Evolutionary conservation across 2,113 vertebrate species (phyloP).

Genomic region (Dasyurus viverrinus): DNA sequence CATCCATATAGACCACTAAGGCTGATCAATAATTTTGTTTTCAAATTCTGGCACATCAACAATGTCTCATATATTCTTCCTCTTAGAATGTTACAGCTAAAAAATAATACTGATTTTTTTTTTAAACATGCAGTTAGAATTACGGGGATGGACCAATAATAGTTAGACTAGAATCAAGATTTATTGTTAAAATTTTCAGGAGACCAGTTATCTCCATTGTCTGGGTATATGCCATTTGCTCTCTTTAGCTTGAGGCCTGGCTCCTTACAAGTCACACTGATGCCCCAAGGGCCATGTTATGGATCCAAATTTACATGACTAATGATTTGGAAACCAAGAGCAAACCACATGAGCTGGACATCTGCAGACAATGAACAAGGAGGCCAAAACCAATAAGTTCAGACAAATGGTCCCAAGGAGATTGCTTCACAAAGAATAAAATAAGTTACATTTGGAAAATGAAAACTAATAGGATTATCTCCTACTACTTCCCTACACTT

Average conservation of each 20-base stretch:
- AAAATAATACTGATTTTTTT: neutral
- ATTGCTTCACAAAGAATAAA: neutral
- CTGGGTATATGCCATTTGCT: neutral
- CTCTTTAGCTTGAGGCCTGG: neutral
- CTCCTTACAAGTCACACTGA: neutral
- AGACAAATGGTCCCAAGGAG: neutral
- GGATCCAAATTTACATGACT: neutral
- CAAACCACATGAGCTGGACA: neutral
- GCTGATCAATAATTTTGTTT: neutral
- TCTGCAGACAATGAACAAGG: neutral
- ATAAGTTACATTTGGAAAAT: neutral
- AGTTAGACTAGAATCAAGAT: neutral
- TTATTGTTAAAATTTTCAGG: neutral
- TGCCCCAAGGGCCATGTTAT: neutral
- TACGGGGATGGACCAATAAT: neutral
- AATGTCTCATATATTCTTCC: neutral
- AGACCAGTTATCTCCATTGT: neutral
- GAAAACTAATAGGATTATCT: neutral
- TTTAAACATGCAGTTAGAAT: neutral
- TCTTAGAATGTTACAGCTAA: neutral
- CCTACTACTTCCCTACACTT: neutral
- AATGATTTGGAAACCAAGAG: neutral
- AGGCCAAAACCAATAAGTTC: neutral
- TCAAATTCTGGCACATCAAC: neutral
- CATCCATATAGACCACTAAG: neutral